Evolutionary conservation across 2,888 invertebrate species (phyloP), one percentile per base, ranked within the genome.

Genomic region (Pyrochroa serraticornis): DNA sequence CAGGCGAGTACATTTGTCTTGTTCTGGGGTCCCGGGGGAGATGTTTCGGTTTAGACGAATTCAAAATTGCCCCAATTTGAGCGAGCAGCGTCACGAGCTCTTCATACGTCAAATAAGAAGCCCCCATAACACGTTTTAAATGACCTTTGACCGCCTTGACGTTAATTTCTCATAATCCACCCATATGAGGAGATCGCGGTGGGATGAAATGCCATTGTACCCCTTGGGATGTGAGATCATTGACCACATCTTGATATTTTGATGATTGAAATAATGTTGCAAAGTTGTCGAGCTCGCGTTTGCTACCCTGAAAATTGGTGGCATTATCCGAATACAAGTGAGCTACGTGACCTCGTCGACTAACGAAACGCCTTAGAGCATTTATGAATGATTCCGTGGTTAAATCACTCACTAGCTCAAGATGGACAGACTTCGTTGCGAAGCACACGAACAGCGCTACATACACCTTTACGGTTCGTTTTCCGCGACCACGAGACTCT

Each of bases 131-230:
- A 31, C 36, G 22, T 9, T 2, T n/a, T 13, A 49, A 32, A 30
- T 49, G 41, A 30, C 7, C 7, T 36, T 49, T 49, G n/a, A 34
- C n/a, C 9, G 12, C 12, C 10, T 41, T 41, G 22, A 61, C 32
- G 36, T 70, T 73, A 74, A 63, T 34, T 41, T 62, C 54, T 54
- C 62, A 59, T 7, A 60, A 48, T 3, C 62, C 59, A 0, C 62
- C 64, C 35, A 64, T 57, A 36, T 64, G 64, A 6, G 62, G 55
- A 6, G 64, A 62, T 45, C 51, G 56, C n/a, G 52, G 47, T 9
- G 58, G 52, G 33, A 58, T 54, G 35, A 61, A 60, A 53, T 58
- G 58, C 53, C 54, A 58, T 47, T 42, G 39, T 3, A 10, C 10
- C 12, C 6, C 39, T 8, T 41, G 37, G 13, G 30, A 9, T 14